Base-by-base conservation (phyloP, 1,140 invertebrate species). In the Maniola jurtina region DNA sequence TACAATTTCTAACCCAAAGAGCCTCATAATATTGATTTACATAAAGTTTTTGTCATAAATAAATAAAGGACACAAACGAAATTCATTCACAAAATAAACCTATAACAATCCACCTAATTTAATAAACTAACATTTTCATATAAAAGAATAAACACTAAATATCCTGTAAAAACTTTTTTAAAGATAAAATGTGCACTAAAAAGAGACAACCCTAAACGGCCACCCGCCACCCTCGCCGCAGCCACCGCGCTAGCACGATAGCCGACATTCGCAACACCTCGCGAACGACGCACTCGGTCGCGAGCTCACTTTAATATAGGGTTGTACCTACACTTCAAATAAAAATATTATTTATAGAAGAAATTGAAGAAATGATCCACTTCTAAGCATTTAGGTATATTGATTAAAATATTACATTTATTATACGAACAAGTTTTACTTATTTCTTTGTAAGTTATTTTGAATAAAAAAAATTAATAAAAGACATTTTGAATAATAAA, bases 261-360 rank as follows among this genome's bases (percentile, higher is more conserved):
- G 79, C 81, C 80, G 80, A 86, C 86, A 82, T 83, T 86, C 80
- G 76, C 76, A 86, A 88, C 87, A 89, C 86, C 86, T 88, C 81
- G 76, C 79, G 72, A 81, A 84, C 82, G 77, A 86, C 81, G 79
- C 81, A 84, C 77, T 81, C 81, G 76, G 72, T 75, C 71, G 76
- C 74, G 71, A 81, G 75, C 80, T 75, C 79, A 80, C 83, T 86
- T 78, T 76, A 79, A 64, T 50, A 11, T 67, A 87, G 82, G 86
- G 84, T 61, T 85, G 80, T 25, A 48, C 54, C 6, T 15, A 40
- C 55, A 9, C 25, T 4, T 52, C 6, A 25, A 40, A 38, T 58
- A 15, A 38, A 58, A 36, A 25, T 4, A 25, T 25, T 25, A 25
- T 25, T 25, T 25, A 25, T 25, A 4, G 4, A 25, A 25, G 25